Conservation (phyloP, 2,113 vertebrate genomes). For the rat (Rattus norvegicus) region GRCr8 NC_086039.1:30962501-30963000, state of each 20-base stretch:
- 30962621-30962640: not conserved
- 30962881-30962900: not conserved
- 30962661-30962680: not conserved
- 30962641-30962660: not conserved
- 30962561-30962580: not conserved
- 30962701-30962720: not conserved
- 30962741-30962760: not conserved
- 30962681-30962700: too few relatives aligned
- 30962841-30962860: not conserved
- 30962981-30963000: not conserved
- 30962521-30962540: not conserved
- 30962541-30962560: not conserved
- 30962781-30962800: not conserved
- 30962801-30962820: too few relatives aligned
- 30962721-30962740: not conserved
- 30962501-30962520: not conserved
- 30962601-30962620: constrained; percentile 17
- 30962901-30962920: not conserved
- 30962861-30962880: not conserved
- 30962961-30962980: not conserved
- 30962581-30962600: not conserved
- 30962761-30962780: constrained; percentile 11
- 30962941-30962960: not conserved
- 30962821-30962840: not conserved
- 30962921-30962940: not conserved